These are phyloP conservation scores for Apteryx mantelli DNA, from an alignment of 2,113 vertebrate genomes.

Conservation along the genomic window DNA sequence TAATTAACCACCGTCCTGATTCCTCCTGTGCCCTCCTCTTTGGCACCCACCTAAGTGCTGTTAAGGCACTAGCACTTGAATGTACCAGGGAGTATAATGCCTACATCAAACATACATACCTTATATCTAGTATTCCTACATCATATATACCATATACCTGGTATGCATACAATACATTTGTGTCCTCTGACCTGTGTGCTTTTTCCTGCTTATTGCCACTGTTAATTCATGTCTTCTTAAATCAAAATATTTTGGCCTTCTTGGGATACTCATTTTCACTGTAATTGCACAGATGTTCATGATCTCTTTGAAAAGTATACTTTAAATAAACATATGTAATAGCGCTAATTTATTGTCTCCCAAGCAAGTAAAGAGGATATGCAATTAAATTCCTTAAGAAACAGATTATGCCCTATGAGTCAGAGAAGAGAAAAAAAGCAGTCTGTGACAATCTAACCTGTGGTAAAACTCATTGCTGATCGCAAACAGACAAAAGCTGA, in stretches of 20 bases:
- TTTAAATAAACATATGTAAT: neutral
- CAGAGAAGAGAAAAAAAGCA: neutral
- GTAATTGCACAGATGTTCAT: neutral
- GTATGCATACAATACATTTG: rapidly evolving
- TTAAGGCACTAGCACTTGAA: neutral
- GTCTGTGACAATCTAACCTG: neutral
- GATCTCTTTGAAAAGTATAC: neutral
- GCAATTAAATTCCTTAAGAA: neutral
- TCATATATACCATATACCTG: neutral
- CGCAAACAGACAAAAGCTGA: neutral
- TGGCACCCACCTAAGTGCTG: neutral
- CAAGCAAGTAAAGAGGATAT: neutral
- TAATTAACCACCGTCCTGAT: neutral
- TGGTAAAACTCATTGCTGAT: neutral
- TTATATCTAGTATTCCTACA: neutral
- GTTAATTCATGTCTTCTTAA: neutral
- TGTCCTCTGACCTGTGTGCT: neutral
- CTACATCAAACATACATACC: rapidly evolving
- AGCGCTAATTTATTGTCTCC: neutral
- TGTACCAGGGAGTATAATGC: neutral
- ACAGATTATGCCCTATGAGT: neutral
- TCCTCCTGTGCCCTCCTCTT: neutral
- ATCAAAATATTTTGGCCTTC: neutral
- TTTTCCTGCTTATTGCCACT: neutral
- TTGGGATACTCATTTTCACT: neutral